Evolutionary conservation across 2,888 invertebrate genomes (phyloP).

Genomic region (Ophioninae sp.): DNA sequence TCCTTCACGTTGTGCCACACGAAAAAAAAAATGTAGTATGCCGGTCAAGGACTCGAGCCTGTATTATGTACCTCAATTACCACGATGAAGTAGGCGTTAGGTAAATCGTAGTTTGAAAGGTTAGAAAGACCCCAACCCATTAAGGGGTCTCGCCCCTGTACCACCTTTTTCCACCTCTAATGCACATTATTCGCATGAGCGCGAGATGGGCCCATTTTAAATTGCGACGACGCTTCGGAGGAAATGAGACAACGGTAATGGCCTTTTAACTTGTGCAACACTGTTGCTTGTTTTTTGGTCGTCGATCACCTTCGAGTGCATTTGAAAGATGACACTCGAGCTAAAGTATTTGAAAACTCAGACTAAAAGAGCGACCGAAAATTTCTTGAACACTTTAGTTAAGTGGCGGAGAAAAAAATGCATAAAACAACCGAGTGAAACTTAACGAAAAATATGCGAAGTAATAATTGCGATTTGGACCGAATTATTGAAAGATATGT

Average conservation of each 20-base stretch:
- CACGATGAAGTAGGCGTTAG: constrained; percentile 48
- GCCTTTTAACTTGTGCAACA: constrained; percentile 13
- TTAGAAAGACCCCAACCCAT: constrained; percentile 46
- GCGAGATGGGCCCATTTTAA: constrained; percentile 32
- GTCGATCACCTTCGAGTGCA: neutral
- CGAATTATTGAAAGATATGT: no score
- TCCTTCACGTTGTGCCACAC: constrained; percentile 73
- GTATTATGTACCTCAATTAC: constrained; percentile 60
- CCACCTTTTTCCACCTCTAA: neutral
- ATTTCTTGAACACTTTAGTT: neutral
- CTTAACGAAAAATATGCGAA: no score
- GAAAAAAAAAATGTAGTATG: constrained; percentile 67
- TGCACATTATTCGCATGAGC: constrained; percentile 40
- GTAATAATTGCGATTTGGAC: no score
- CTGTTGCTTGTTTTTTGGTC: constrained; percentile 1
- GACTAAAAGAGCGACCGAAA: neutral
- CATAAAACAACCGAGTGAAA: neutral
- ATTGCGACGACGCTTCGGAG: constrained; percentile 11
- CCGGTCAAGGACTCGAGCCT: constrained; percentile 74
- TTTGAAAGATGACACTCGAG: neutral
- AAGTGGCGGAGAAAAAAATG: neutral
- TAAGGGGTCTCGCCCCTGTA: constrained; percentile 4
- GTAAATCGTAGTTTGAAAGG: constrained; percentile 66
- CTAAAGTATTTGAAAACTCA: neutral
- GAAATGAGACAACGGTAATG: constrained; percentile 20